Evolutionary conservation across 2,113 vertebrate genomes (phyloP).

Genomic region (Hypanus sabinus): DNA sequence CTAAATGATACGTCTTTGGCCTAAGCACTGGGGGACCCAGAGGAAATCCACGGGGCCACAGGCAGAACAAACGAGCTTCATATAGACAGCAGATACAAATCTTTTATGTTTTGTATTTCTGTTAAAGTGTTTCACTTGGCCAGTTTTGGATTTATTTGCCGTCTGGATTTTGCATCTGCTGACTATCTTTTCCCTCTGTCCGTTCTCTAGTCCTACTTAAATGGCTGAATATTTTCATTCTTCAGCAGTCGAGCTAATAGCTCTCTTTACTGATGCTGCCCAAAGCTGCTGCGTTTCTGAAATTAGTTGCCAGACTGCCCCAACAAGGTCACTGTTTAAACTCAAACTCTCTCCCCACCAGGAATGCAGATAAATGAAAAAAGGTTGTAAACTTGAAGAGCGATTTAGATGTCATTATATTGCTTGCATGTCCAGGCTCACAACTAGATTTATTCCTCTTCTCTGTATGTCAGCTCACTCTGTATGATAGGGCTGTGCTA

Average conservation of each 20-base stretch:
- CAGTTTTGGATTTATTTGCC: background rate
- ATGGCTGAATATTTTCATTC: background rate
- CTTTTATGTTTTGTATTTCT: background rate
- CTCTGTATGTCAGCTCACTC: background rate
- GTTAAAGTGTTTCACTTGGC: background rate
- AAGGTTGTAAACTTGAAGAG: background rate
- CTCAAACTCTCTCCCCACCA: too few relatives aligned
- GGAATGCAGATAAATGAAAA: background rate
- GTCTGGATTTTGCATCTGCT: background rate
- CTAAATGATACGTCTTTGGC: too few relatives aligned
- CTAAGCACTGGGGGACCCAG: too few relatives aligned
- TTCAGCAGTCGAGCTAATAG: background rate
- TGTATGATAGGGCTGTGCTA: background rate
- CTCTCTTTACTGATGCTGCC: background rate
- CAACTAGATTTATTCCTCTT: background rate
- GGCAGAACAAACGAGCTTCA: too few relatives aligned
- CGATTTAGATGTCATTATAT: background rate
- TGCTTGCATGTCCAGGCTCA: background rate
- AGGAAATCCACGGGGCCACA: too few relatives aligned
- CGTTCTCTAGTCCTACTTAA: background rate
- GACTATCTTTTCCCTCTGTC: background rate
- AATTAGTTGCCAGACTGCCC: background rate
- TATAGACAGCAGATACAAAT: background rate
- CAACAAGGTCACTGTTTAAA: background rate
- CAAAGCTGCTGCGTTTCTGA: background rate